Evolutionary conservation across 2,113 vertebrate genomes (phyloP).

Genomic region (Butastur rufipennis): DNA sequence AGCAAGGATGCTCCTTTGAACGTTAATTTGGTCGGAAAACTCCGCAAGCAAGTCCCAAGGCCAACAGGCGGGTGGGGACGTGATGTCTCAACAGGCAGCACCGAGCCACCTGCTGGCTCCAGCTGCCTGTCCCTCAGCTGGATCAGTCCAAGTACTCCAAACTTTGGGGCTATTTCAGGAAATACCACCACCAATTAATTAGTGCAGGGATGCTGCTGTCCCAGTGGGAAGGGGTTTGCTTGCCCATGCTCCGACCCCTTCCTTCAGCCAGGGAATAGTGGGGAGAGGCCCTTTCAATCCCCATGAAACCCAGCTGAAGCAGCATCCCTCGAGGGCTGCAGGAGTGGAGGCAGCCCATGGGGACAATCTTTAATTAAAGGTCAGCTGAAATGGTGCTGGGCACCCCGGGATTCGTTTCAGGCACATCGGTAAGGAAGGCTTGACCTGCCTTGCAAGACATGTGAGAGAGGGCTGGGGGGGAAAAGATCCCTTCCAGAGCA

Average conservation of each 20-base stretch:
- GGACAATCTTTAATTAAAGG: neutral
- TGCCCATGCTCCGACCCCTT: neutral
- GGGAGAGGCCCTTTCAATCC: neutral
- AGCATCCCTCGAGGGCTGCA: neutral
- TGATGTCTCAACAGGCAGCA: neutral
- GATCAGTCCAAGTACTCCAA: neutral
- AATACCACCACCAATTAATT: neutral
- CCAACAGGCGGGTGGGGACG: neutral
- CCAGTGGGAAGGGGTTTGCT: accelerated
- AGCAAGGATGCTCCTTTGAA: neutral
- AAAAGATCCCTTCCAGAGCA: neutral
- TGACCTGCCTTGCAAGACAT: neutral
- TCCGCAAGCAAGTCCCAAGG: neutral
- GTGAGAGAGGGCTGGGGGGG: neutral
- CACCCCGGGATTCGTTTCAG: neutral
- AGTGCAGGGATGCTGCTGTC: neutral
- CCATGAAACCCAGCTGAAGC: neutral
- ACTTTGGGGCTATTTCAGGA: neutral
- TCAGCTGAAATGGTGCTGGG: neutral
- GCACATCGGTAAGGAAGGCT: accelerated
- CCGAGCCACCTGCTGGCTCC: neutral
- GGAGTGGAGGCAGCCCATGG: accelerated
- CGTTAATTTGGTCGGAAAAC: accelerated
- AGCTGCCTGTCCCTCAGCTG: neutral
- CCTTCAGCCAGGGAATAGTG: accelerated